phyloP scores from a whole-genome alignment of 2,888 invertebrate species.

The Chrysolina americana region DNA sequence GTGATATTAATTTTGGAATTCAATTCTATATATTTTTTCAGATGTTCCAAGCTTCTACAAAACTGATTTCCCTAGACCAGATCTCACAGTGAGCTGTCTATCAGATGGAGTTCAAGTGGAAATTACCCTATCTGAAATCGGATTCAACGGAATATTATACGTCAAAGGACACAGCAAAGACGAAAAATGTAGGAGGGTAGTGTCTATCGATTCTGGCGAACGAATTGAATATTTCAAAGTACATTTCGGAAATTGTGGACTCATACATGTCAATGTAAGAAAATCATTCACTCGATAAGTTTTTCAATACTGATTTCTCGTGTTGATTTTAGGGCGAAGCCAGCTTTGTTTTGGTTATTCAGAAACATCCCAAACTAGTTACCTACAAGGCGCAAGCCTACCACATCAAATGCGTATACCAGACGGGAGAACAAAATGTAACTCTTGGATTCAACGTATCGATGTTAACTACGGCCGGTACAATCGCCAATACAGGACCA shows the following conservation, averaged over 20 bases:
- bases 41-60: conserved; percentile 69
- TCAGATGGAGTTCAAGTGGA: conserved; percentile 93
- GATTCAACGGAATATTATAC: conserved; percentile 92
- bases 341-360: conserved; percentile 93
- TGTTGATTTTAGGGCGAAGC: conserved; percentile 81
- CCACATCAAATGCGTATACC: conserved; percentile 95
- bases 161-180: conserved; percentile 96
- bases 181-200: conserved; percentile 87
- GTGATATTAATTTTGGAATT: too few relatives aligned
- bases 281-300: background rate
- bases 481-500: conserved; percentile 95
- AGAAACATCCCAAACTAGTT: conserved; percentile 95
- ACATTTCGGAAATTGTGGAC: conserved; percentile 91
- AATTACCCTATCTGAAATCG: conserved; percentile 80
- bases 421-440: conserved; percentile 93
- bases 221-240: conserved; percentile 80
- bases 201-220: conserved; percentile 75
- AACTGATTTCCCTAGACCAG: conserved; percentile 88
- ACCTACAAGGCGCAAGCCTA: conserved; percentile 96
- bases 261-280: conserved; percentile 90
- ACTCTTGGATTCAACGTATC: conserved; percentile 95
- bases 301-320: background rate
- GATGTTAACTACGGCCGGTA: conserved; percentile 95
- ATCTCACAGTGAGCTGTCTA: conserved; percentile 90
- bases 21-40: conserved; percentile 40